phyloP scores from a whole-genome alignment of 1,140 invertebrate genomes.

The Nylanderia fulva region DNA sequence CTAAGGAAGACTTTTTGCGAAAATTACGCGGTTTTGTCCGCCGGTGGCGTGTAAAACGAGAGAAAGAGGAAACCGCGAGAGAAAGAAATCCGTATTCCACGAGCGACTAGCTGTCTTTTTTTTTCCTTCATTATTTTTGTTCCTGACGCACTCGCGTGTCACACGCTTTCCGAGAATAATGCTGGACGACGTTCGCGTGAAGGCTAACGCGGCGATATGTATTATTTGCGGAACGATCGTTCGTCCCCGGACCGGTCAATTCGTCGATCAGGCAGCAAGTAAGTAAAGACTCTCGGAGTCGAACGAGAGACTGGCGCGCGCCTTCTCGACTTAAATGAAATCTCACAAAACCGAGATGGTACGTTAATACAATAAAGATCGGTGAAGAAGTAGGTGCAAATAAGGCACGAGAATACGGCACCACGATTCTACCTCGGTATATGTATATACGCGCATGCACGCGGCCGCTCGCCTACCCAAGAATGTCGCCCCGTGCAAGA shows the following conservation, averaged over 20 bases:
- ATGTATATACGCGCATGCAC: background rate
- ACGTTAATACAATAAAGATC: background rate
- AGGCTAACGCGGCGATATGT: slow-evolving; percentile 23
- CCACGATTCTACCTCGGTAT: background rate
- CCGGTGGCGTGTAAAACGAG: background rate
- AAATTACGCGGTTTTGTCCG: slow-evolving; percentile 65
- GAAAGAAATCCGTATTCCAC: slow-evolving; percentile 12
- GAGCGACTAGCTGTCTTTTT: background rate
- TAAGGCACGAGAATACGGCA: slow-evolving; percentile 1
- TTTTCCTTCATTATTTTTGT: slow-evolving; percentile 10
- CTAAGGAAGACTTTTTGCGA: slow-evolving; percentile 36
- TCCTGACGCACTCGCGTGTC: background rate
- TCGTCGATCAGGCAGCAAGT: slow-evolving; percentile 19
- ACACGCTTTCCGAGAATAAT: slow-evolving; percentile 30
- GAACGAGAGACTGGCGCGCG: no score
- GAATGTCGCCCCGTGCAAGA: background rate
- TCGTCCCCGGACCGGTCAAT: background rate
- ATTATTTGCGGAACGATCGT: slow-evolving; percentile 11
- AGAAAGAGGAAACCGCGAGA: background rate
- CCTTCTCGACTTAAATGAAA: background rate
- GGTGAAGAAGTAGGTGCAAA: slow-evolving; percentile 18
- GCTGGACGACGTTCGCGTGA: background rate
- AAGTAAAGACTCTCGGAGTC: slow-evolving; percentile 36
- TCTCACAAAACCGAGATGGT: background rate
- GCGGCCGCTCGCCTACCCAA: background rate